Percentiles rank a stretch among this genome's conserved stretches.
phyloP scores from a whole-genome alignment of 2,888 invertebrate species.

The Strigamia transsilvanica region DNA sequence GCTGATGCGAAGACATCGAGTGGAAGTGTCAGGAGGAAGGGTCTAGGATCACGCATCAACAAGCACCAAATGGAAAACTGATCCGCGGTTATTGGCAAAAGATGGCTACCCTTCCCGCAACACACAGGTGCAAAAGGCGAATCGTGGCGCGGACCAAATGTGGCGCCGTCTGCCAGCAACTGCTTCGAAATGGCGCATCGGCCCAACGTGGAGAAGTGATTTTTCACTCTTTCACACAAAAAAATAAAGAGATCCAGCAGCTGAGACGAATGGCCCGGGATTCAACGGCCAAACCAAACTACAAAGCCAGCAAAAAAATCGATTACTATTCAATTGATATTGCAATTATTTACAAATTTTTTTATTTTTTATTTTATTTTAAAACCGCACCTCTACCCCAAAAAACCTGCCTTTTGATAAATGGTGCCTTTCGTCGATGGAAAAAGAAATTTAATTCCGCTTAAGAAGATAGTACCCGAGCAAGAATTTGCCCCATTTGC shows the following conservation, averaged over 20 bases:
- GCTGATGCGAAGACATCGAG: constrained; percentile 15
- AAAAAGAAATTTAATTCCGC: constrained; percentile 39
- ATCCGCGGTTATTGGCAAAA: constrained; percentile 36
- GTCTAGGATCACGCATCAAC: constrained; percentile 20
- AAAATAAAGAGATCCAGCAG: not conserved
- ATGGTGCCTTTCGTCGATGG: constrained; percentile 27
- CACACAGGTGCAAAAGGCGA: constrained; percentile 5
- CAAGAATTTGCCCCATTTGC: constrained; percentile 42
- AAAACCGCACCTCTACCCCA: not conserved
- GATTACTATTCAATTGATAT: not conserved
- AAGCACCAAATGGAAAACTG: constrained; percentile 42
- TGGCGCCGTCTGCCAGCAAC: constrained; percentile 11
- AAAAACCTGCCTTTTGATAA: constrained; percentile 31
- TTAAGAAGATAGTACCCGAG: constrained; percentile 38
- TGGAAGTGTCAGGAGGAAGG: constrained; percentile 38
- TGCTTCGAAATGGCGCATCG: constrained; percentile 24
- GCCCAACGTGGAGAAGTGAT: not conserved
- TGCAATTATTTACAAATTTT: not conserved
- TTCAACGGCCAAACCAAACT: not conserved
- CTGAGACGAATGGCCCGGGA: not conserved
- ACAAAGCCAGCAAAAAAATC: not conserved
- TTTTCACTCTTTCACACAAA: constrained; percentile 10
- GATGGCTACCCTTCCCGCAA: constrained; percentile 34
- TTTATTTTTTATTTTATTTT: constrained; percentile 28
- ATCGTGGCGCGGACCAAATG: not conserved